Evolutionary conservation across 2,113 vertebrate genomes (phyloP), one percentile per base, ranked within the genome.

Genomic region (Platichthys stellatus): DNA sequence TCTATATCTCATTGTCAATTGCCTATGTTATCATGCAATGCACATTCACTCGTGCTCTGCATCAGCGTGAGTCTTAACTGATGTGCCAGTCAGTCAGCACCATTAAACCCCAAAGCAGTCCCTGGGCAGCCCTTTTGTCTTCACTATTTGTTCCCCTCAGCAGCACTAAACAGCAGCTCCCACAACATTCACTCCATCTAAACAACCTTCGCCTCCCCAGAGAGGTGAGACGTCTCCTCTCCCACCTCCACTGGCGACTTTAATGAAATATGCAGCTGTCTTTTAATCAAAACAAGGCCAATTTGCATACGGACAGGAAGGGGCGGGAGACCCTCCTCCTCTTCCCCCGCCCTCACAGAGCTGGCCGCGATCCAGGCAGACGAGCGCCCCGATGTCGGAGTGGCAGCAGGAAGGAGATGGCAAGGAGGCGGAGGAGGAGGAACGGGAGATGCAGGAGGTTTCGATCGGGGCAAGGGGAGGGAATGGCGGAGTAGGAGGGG

Each of bases 211-310:
- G 28, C 78, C 73, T 86, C 91, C 87, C 92, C 24, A 18, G 88
- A 88, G 93, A 87, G 74, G 60, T 65, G 76, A 74, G 57, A 43
- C 84, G 82, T 72, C 84, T 74, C 64, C 72, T 76, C 12, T 63
- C 38, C 64, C 64, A 82, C 83, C 66, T 78, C 81, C 68, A 35
- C 23, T 31, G 65, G 63, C 72, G 85, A 90, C 78, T 90, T 90
- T 86, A 93, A 92, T 91, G 86, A 91, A 75, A 88, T 89, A 86
- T 78, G 83, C 86, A 88, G 84, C 84, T 76, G 77, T 89, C 88
- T 93, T 91, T 93, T 93, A 94, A 93, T 94, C 89, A 94, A 93
- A 90, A 91, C 84, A 86, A 90, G 81, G 77, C 79, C 65, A 78
- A 94, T 95, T 93, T 93, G 84, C 74, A 87, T 61, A 78, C n/a